These are phyloP conservation scores for Pipistrellus pipistrellus DNA, from an alignment of 2,797 vertebrate genomes.

Conservation along the genomic window DNA sequence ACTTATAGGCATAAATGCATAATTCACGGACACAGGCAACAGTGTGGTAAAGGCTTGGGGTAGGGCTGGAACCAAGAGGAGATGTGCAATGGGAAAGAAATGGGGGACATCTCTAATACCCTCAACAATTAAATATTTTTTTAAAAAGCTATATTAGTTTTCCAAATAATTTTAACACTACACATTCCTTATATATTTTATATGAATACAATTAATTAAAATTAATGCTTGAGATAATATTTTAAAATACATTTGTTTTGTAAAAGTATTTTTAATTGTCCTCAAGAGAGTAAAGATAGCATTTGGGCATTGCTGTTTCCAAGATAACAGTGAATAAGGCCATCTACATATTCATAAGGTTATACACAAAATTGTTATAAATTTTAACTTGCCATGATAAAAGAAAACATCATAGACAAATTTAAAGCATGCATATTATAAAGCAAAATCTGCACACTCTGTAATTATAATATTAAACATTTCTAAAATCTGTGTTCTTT, in stretches of 20 bases:
- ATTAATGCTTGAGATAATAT: constrained; percentile 46
- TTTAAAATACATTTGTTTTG: constrained; percentile 60
- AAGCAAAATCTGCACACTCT: constrained; percentile 42
- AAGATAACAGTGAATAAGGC: constrained; percentile 76
- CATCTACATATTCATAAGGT: constrained; percentile 68
- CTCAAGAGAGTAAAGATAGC: constrained; percentile 56
- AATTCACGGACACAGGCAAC: no score
- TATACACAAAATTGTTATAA: constrained; percentile 55
- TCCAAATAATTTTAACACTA: constrained; percentile 66
- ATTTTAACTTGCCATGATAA: constrained; percentile 72
- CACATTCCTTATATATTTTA: constrained; percentile 59
- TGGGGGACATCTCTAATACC: no score
- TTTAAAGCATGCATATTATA: constrained; percentile 40
- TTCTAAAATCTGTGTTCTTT: constrained; percentile 67
- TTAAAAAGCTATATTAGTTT: constrained; percentile 58
- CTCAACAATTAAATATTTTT: no score
- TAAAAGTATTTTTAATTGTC: constrained; percentile 72
- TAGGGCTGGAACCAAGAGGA: no score
- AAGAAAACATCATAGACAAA: constrained; percentile 55
- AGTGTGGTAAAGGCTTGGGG: no score
- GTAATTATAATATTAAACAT: constrained; percentile 61
- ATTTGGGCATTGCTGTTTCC: constrained; percentile 72
- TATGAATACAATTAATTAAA: constrained; percentile 59
- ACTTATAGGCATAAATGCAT: no score
- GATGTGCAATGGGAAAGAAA: no score